Conservation (phyloP, 2,113 vertebrate genomes). For the Centropus unirufus region DNA sequence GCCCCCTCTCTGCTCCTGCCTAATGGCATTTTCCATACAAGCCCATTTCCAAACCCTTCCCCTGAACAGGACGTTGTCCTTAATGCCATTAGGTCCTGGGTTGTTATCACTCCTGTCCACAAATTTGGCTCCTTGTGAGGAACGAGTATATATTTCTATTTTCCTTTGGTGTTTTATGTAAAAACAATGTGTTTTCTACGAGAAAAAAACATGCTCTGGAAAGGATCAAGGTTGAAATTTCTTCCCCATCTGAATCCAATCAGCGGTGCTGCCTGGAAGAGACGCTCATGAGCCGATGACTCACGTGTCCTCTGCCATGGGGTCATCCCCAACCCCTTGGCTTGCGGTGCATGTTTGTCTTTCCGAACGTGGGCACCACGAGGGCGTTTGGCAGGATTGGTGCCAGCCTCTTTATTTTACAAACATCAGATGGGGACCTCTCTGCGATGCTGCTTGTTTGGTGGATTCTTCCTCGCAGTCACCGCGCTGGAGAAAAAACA, state of each 20-base stretch:
- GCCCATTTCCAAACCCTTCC: neutral
- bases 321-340: neutral
- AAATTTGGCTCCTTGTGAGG: neutral
- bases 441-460: neutral
- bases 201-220: conserved; percentile 11
- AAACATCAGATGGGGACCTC: conserved; percentile 19
- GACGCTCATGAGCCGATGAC: conserved; percentile 13
- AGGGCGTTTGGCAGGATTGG: neutral
- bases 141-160: neutral
- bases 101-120: neutral
- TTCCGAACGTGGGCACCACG: neutral
- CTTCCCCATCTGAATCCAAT: conserved; percentile 31
- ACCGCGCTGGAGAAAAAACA: neutral
- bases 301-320: conserved; percentile 8
- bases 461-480: neutral
- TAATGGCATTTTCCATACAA: conserved; percentile 48
- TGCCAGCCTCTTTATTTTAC: conserved; percentile 19
- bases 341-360: conserved; percentile 12
- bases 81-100: conserved; percentile 34
- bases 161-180: neutral
- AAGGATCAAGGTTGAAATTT: neutral
- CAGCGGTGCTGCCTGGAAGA: neutral
- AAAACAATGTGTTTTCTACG: neutral
- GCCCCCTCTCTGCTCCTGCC: neutral
- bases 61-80: neutral